Conservation (phyloP, 1,140 invertebrate genomes). For the Caenorhabditis brenneri region DNA sequence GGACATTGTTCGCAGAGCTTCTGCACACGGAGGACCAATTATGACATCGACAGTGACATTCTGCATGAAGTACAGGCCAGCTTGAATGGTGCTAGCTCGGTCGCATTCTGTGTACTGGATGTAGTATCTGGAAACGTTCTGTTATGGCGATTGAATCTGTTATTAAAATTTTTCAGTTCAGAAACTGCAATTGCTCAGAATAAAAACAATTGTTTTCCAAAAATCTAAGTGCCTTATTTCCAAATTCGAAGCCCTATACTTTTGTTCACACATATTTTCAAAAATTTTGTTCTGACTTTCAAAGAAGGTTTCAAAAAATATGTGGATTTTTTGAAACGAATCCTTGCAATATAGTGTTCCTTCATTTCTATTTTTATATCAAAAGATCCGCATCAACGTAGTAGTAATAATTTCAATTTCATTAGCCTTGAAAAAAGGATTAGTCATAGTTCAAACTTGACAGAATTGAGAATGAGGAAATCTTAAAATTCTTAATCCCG, state of each 20-base stretch:
- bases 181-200: no score
- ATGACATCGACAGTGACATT: not conserved
- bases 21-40: not conserved
- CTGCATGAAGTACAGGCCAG: not conserved
- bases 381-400: not conserved
- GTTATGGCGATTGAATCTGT: not conserved
- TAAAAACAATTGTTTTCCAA: no score
- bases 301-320: not conserved
- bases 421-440: no score
- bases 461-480: no score
- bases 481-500: no score
- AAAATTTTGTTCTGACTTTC: not conserved
- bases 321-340: not conserved
- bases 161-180: not conserved
- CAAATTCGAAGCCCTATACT: not conserved
- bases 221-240: no score
- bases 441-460: no score
- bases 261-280: no score
- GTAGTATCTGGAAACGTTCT: not conserved
- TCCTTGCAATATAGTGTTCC: no score
- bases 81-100: not conserved
- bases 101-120: not conserved
- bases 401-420: no score
- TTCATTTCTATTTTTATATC: not conserved
- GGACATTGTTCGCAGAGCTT: not conserved